Percentiles rank a stretch among this genome's conserved stretches.
Evolutionary conservation across 2,797 vertebrate species (phyloP).

Genomic region (Chaunax sp.): DNA sequence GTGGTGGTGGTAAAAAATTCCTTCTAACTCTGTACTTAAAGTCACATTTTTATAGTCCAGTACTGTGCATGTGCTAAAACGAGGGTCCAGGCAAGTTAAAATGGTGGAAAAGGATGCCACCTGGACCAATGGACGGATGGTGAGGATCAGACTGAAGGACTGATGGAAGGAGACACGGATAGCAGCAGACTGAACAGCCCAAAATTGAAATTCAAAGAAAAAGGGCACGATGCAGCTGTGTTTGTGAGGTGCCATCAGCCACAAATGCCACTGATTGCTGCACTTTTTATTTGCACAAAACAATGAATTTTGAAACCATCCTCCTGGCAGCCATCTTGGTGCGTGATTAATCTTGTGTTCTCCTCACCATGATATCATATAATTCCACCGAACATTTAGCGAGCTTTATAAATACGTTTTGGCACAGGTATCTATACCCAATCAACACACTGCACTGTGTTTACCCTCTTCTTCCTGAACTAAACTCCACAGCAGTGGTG

Average conservation of each 20-base stretch:
- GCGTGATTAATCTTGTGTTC: slow-evolving; percentile 65
- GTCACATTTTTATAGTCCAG: too few species aligned
- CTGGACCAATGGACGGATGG: slow-evolving; percentile 65
- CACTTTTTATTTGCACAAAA: slow-evolving; percentile 55
- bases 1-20: too few species aligned
- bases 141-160: slow-evolving; percentile 51
- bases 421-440: slow-evolving; percentile 48
- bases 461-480: slow-evolving; percentile 14
- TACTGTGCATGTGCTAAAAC: too few species aligned
- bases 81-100: slow-evolving; percentile 59
- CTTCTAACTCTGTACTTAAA: too few species aligned
- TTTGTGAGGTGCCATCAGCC: slow-evolving; percentile 55
- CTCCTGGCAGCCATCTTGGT: slow-evolving; percentile 64
- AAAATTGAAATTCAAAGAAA: slow-evolving; percentile 57
- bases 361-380: slow-evolving; percentile 50
- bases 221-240: slow-evolving; percentile 61
- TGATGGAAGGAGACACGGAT: slow-evolving; percentile 47
- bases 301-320: slow-evolving; percentile 52
- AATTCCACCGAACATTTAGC: slow-evolving; percentile 43
- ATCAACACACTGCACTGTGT: slow-evolving; percentile 25
- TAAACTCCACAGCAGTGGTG: slow-evolving; percentile 9
- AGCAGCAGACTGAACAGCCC: slow-evolving; percentile 38
- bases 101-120: slow-evolving; percentile 58
- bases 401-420: slow-evolving; percentile 40
- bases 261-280: slow-evolving; percentile 68